These are phyloP conservation scores for Eulemur rubriventer DNA, from an alignment of 2,797 vertebrate genomes.

Conservation along the genomic window DNA sequence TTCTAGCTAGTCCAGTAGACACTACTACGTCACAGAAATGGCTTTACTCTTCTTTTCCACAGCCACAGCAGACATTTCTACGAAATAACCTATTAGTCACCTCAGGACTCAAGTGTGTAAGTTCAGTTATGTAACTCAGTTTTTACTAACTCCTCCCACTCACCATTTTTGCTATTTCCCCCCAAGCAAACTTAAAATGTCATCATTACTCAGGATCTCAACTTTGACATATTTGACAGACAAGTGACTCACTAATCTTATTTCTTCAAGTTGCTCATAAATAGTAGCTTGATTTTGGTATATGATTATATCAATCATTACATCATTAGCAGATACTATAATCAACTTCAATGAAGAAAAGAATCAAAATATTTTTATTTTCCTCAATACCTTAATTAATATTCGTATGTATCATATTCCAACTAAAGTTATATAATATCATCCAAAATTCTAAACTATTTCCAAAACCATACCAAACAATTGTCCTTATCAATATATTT, in stretches of 20 bases:
- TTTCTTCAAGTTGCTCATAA: background rate
- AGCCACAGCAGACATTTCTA: background rate
- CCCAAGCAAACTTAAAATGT: slow-evolving; percentile 33
- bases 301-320: background rate
- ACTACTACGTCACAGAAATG: background rate
- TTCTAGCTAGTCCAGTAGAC: background rate
- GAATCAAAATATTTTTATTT: slow-evolving; percentile 32
- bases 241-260: slow-evolving; percentile 2
- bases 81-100: background rate
- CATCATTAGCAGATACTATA: background rate
- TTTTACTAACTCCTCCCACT: background rate
- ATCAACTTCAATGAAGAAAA: background rate
- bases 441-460: slow-evolving; percentile 34
- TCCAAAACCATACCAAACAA: slow-evolving; percentile 12
- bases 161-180: background rate
- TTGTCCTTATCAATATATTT: background rate
- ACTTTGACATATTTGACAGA: background rate
- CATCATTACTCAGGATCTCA: slow-evolving; percentile 10
- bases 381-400: background rate
- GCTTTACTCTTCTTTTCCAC: background rate
- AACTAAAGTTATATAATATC: slow-evolving; percentile 11
- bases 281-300: background rate
- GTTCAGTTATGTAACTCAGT: background rate
- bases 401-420: background rate
- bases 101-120: background rate